A percentile compares a stretch with the other conserved stretches of the same genome.
Evolutionary conservation across 2,797 vertebrate genomes (phyloP).

Genomic region (Leptatherina wallacei): DNA sequence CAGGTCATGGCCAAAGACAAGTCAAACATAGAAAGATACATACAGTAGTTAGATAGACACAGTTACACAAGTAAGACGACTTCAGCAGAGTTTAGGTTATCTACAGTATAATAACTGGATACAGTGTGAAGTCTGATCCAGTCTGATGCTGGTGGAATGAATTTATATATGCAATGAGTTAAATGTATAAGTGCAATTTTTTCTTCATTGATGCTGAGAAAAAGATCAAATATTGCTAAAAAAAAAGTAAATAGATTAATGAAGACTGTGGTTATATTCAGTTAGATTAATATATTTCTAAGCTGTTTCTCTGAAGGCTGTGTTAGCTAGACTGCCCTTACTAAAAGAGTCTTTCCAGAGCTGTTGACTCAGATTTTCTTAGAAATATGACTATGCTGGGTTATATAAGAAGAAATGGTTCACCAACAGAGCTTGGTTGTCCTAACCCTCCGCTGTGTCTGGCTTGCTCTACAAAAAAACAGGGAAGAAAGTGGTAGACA

Average conservation of each 20-base stretch:
- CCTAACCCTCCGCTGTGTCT: constrained; percentile 39
- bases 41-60: neutral
- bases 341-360: constrained; percentile 8
- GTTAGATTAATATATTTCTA: constrained; percentile 3
- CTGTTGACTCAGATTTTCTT: constrained; percentile 33
- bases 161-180: too few species aligned
- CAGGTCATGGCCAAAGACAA: constrained; percentile 55
- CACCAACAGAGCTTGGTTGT: constrained; percentile 23
- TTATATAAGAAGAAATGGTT: constrained; percentile 21
- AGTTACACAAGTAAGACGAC: neutral
- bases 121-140: neutral
- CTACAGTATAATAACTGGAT: too few species aligned
- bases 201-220: neutral
- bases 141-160: neutral
- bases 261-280: neutral
- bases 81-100: neutral
- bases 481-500: constrained; percentile 26
- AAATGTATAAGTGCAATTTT: neutral
- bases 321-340: neutral
- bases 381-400: constrained; percentile 24
- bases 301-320: neutral
- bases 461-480: constrained; percentile 11
- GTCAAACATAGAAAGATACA: neutral
- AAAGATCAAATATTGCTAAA: neutral
- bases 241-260: neutral